Conservation (phyloP, 2,888 invertebrate species). For the Andrena camellia region DNA sequence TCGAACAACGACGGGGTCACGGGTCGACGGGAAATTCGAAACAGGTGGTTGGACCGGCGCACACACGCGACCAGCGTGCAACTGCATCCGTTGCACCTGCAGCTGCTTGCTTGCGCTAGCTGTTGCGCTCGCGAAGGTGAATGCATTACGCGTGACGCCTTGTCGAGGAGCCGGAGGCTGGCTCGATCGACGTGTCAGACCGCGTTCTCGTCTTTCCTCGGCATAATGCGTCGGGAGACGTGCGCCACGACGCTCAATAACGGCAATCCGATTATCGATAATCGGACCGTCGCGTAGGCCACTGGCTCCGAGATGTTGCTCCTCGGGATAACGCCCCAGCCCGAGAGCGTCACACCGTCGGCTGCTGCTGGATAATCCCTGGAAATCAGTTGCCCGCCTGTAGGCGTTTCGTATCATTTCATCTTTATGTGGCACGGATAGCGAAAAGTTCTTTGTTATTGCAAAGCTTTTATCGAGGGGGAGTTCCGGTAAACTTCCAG, state of each 20-base stretch:
- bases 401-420: too few species aligned
- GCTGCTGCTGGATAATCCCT: too few species aligned
- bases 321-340: not conserved
- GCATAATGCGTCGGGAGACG: conserved; percentile 11
- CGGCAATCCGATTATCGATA: conserved; percentile 19
- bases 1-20: conserved; percentile 42
- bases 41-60: conserved; percentile 68
- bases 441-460: too few species aligned
- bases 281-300: conserved; percentile 4
- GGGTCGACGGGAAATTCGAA: conserved; percentile 55
- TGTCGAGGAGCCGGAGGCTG: not conserved
- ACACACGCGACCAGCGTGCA: conserved; percentile 14
- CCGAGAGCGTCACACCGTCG: too few species aligned
- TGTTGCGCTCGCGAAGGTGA: conserved; percentile 17
- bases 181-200: conserved; percentile 15
- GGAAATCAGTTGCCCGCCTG: too few species aligned
- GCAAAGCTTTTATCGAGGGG: too few species aligned
- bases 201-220: conserved; percentile 27
- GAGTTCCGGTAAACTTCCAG: too few species aligned
- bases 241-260: conserved; percentile 14
- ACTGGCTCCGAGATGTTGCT: not conserved
- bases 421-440: too few species aligned
- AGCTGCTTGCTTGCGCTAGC: not conserved
- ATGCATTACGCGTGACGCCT: conserved; percentile 39
- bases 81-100: conserved; percentile 22